phyloP scores from a whole-genome alignment of 2,888 invertebrate genomes.

The Altica lythri region DNA sequence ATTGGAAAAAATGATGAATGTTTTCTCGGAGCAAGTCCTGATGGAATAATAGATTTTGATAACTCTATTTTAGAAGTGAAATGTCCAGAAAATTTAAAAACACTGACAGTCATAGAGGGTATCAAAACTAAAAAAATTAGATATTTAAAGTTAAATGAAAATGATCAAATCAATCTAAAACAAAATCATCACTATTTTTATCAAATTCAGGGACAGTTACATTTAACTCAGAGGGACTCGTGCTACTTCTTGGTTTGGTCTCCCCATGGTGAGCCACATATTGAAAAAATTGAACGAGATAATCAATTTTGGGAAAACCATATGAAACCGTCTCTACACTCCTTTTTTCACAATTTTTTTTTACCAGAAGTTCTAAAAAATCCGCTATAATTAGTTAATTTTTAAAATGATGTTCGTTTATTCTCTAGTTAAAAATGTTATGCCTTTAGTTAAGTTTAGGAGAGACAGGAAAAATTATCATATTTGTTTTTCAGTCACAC shows the following conservation, averaged over 20 bases:
- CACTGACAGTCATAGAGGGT: too few relatives aligned
- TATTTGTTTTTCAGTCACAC: too few relatives aligned
- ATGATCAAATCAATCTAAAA: background rate
- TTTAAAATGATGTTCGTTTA: too few relatives aligned
- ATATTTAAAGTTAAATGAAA: slow-evolving; percentile 2
- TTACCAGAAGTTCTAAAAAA: slow-evolving; percentile 2
- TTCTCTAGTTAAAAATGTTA: too few relatives aligned
- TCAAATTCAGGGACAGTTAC: too few relatives aligned
- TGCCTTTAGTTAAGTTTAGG: too few relatives aligned
- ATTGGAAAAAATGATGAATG: too few relatives aligned
- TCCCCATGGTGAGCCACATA: slow-evolving; percentile 2
- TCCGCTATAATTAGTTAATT: too few relatives aligned
- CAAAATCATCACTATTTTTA: background rate
- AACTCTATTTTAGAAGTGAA: too few relatives aligned
- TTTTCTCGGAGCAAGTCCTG: background rate
- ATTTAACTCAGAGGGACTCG: background rate
- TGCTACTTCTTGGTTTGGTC: slow-evolving; percentile 4
- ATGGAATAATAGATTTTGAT: too few relatives aligned
- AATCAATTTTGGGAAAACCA: slow-evolving; percentile 1
- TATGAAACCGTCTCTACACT: background rate
- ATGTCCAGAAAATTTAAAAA: background rate
- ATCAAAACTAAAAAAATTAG: background rate
- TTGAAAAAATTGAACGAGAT: slow-evolving; percentile 3
- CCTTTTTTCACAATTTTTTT: slow-evolving; percentile 1
- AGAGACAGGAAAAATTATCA: too few relatives aligned